Percentiles rank a stretch among this genome's conserved stretches.
These are phyloP conservation scores for Macaria liturata DNA, from an alignment of 2,888 invertebrate genomes.

Conservation along the genomic window DNA sequence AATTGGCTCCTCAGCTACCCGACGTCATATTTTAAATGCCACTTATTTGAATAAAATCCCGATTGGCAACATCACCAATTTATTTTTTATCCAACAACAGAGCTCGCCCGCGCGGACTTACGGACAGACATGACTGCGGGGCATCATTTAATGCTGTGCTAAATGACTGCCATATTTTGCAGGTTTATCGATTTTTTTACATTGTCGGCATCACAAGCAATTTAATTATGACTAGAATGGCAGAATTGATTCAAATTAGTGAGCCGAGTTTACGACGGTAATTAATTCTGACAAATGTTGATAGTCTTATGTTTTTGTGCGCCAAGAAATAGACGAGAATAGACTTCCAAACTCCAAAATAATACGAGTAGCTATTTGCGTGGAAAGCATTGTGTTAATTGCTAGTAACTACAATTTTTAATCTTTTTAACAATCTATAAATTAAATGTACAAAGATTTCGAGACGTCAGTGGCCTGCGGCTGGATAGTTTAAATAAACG, in stretches of 20 bases:
- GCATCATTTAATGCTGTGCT: constrained; percentile 40
- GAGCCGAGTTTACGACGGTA: constrained; percentile 48
- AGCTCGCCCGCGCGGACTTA: constrained; percentile 25
- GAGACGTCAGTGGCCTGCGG: constrained; percentile 39
- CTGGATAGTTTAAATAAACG: constrained; percentile 43
- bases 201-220: constrained; percentile 17
- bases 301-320: constrained; percentile 12
- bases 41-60: constrained; percentile 52
- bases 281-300: constrained; percentile 39
- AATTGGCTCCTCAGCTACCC: constrained; percentile 47
- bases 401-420: constrained; percentile 33
- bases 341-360: constrained; percentile 2
- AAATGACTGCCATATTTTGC: constrained; percentile 33
- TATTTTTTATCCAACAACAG: constrained; percentile 34
- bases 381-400: constrained; percentile 38
- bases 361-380: constrained; percentile 16
- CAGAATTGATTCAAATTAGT: constrained; percentile 43
- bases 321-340: constrained; percentile 3
- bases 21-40: constrained; percentile 42
- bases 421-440: constrained; percentile 22
- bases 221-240: constrained; percentile 32
- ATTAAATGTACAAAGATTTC: constrained; percentile 36
- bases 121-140: constrained; percentile 37
- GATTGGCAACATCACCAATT: constrained; percentile 38
- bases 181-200: constrained; percentile 25